These are phyloP conservation scores for Drosophila suzukii DNA, from an alignment of 1,140 invertebrate species.

Conservation along the genomic window DNA sequence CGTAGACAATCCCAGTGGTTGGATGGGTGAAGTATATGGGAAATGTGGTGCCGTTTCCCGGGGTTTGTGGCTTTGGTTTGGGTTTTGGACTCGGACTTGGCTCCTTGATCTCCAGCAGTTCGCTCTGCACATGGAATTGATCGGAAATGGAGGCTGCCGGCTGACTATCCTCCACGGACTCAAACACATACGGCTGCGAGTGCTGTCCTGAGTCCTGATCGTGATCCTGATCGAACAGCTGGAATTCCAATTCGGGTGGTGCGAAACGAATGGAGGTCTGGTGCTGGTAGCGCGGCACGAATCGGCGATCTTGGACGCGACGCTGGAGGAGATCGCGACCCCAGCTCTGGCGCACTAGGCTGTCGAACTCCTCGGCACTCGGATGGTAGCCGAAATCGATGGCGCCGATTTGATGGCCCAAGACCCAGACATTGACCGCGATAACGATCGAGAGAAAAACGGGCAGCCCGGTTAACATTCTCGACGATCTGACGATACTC, in stretches of 20 bases:
- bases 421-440: constrained; percentile 15
- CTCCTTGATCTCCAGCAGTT: constrained; percentile 51
- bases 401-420: constrained; percentile 26
- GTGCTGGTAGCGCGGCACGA: constrained; percentile 54
- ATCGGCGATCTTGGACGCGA: constrained; percentile 35
- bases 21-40: constrained; percentile 81
- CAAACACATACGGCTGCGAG: constrained; percentile 55
- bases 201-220: neutral
- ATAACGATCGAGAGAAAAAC: constrained; percentile 13
- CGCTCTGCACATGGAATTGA: constrained; percentile 56
- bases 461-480: neutral
- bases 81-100: neutral
- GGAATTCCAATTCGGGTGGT: constrained; percentile 56
- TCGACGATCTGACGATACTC: neutral
- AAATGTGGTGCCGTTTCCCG: constrained; percentile 23
- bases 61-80: neutral
- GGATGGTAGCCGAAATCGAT: constrained; percentile 81
- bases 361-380: constrained; percentile 81
- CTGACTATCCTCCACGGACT: constrained; percentile 40
- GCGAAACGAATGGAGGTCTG: constrained; percentile 25
- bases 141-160: neutral
- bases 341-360: constrained; percentile 69
- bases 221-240: constrained; percentile 47
- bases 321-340: constrained; percentile 60
- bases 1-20: constrained; percentile 76